phyloP scores from a whole-genome alignment of 2,113 vertebrate species.

The Daboia siamensis region DNA sequence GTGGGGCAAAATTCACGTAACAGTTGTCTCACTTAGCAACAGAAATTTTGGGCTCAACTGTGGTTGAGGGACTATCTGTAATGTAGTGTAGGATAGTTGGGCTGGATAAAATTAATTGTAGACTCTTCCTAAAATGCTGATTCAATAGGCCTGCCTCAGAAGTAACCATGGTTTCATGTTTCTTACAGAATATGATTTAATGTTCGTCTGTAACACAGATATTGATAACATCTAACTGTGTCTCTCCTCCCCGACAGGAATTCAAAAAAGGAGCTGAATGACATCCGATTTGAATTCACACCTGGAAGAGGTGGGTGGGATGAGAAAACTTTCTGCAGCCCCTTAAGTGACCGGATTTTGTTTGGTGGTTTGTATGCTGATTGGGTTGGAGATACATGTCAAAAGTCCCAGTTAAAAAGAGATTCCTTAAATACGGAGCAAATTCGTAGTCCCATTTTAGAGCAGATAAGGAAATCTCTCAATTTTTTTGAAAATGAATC shows the following conservation, averaged over 20 bases:
- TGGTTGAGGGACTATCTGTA: no score
- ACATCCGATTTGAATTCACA: slow-evolving; percentile 97
- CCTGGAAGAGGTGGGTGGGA: slow-evolving; percentile 88
- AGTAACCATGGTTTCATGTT: neutral
- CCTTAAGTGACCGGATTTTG: neutral
- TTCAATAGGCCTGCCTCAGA: neutral
- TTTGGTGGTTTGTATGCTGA: neutral
- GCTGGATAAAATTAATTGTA: neutral
- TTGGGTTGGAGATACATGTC: neutral
- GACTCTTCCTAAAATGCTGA: neutral
- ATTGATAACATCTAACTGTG: neutral
- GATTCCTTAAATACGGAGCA: neutral
- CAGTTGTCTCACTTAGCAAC: no score
- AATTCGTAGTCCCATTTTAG: neutral
- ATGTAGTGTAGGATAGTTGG: neutral
- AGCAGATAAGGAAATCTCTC: neutral
- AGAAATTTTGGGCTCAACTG: no score
- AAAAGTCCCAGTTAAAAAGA: neutral
- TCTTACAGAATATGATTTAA: neutral
- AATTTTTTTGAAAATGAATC: neutral
- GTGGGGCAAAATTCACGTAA: no score
- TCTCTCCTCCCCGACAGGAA: slow-evolving; percentile 75
- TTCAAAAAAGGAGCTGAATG: slow-evolving; percentile 97
- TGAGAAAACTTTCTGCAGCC: neutral
- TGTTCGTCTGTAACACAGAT: neutral